Percentiles rank a stretch among this genome's conserved stretches.
Conservation (phyloP, 2,797 vertebrate genomes). For the Momotus momota region DNA sequence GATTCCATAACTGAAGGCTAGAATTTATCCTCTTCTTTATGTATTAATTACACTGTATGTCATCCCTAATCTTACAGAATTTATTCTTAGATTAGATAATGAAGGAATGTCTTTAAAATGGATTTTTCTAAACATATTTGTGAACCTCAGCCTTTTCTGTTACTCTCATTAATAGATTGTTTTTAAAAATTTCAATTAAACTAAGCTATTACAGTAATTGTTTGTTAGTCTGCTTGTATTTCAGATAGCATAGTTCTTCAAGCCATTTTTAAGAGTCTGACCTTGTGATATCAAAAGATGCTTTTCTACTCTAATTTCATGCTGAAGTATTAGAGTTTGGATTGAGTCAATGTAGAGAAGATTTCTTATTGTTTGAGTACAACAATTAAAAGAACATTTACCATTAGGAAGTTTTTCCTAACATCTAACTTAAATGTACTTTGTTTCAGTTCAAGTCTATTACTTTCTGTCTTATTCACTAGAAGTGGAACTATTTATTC, state of each 20-base stretch:
- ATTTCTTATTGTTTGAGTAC: background rate
- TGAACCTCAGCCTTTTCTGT: background rate
- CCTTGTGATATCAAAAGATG: background rate
- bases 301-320: background rate
- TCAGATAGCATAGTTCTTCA: background rate
- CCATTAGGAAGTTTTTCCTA: background rate
- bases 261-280: background rate
- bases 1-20: constrained; percentile 28
- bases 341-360: background rate
- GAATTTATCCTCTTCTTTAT: constrained; percentile 40
- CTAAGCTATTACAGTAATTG: background rate
- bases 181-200: background rate
- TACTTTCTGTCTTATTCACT: background rate
- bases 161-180: background rate
- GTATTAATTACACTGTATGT: constrained; percentile 35
- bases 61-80: constrained; percentile 13
- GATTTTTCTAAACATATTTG: constrained; percentile 20
- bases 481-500: background rate
- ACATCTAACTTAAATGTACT: background rate
- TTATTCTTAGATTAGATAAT: constrained; percentile 19
- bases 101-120: background rate
- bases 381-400: constrained; percentile 7
- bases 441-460: background rate
- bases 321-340: background rate
- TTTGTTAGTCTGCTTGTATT: background rate